Percentiles rank a stretch among this genome's conserved stretches.
These are phyloP conservation scores for Dendroctonus ponderosae DNA, from an alignment of 1,140 invertebrate genomes.

Conservation along the genomic window DNA sequence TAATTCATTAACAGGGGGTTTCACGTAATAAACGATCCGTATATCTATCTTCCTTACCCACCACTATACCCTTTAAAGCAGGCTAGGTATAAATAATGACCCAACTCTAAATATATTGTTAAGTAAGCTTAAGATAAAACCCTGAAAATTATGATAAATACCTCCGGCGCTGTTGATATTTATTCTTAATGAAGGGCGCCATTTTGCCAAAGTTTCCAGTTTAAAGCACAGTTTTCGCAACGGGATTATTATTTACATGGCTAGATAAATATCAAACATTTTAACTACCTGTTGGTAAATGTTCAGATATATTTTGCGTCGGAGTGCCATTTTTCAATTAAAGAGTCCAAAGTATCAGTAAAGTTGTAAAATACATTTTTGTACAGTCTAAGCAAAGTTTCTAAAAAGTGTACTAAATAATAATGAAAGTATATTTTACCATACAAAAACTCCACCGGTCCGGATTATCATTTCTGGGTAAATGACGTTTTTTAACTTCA, in stretches of 20 bases:
- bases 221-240: constrained; percentile 9
- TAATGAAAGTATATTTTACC: too few species aligned
- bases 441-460: too few species aligned
- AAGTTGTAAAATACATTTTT: too few species aligned
- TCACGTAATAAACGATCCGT: constrained; percentile 8
- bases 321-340: too few species aligned
- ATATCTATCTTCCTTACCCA: constrained; percentile 17
- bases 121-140: constrained; percentile 20
- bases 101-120: constrained; percentile 25
- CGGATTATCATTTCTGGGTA: neutral
- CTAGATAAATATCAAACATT: too few species aligned
- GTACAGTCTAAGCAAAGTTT: too few species aligned
- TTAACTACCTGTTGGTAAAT: too few species aligned
- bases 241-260: neutral
- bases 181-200: constrained; percentile 24
- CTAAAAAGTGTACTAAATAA: too few species aligned
- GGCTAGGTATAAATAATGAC: constrained; percentile 21
- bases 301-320: too few species aligned
- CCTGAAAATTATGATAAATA: constrained; percentile 24
- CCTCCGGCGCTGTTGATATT: constrained; percentile 9
- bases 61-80: constrained; percentile 18
- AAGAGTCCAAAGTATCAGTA: too few species aligned
- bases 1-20: constrained; percentile 4
- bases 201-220: constrained; percentile 20
- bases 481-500: constrained; percentile 1